Conservation (phyloP, 2,113 vertebrate genomes). For the Myrmecophaga tridactyla region DNA sequence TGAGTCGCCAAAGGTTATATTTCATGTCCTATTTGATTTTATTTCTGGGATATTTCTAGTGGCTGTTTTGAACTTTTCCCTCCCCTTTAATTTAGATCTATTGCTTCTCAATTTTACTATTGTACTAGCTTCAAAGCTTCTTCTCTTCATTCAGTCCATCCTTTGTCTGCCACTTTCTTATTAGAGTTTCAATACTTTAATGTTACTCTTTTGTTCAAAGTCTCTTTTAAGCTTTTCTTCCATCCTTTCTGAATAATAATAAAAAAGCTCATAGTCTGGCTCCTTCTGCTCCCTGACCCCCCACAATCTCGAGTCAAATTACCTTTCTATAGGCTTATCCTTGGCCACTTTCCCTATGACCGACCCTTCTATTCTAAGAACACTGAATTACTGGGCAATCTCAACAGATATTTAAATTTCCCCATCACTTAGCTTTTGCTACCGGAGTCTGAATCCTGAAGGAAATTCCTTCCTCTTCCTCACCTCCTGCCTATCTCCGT, state of each 20-base stretch:
- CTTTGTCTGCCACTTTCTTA: background rate
- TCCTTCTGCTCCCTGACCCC: too few relatives aligned
- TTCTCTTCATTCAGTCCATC: background rate
- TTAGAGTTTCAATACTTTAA: background rate
- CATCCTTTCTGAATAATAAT: background rate
- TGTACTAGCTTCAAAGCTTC: background rate
- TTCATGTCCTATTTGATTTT: background rate
- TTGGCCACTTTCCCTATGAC: background rate
- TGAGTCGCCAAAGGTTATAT: background rate
- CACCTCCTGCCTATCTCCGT: background rate
- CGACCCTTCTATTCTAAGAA: background rate
- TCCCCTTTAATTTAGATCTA: conserved; percentile 23
- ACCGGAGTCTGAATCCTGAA: background rate
- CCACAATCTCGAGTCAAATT: background rate
- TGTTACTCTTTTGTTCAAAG: background rate
- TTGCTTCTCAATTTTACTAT: conserved; percentile 16
- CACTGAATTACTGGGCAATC: background rate
- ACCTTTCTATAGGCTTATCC: background rate
- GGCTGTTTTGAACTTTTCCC: background rate
- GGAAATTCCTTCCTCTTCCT: background rate
- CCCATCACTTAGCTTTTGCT: background rate
- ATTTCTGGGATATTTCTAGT: background rate
- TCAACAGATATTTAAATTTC: background rate
- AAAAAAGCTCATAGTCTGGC: background rate
- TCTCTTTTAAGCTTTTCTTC: background rate